A percentile compares a stretch with the other conserved stretches of the same genome.
Conservation (phyloP, 2,113 vertebrate species). For the Mionectes macconnelli region DNA sequence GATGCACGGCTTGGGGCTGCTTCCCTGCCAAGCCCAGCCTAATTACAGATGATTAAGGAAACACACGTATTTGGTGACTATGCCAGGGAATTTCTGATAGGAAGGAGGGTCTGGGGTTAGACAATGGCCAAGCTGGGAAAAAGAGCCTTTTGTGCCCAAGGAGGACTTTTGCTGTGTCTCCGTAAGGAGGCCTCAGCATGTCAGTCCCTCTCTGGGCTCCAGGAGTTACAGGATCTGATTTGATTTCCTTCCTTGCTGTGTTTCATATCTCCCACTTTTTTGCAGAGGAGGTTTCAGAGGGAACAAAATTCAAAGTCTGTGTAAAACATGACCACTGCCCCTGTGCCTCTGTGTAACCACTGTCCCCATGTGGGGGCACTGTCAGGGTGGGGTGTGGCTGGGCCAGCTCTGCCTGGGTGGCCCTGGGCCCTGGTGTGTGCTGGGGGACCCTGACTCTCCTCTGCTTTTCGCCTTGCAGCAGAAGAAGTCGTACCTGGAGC, state of each 20-base stretch:
- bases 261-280: neutral
- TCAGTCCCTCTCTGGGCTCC: neutral
- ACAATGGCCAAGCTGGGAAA: neutral
- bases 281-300: neutral
- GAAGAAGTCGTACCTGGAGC: conserved; percentile 92
- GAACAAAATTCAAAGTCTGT: neutral
- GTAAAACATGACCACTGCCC: neutral
- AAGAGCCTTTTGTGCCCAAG: neutral
- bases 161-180: neutral
- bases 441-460: neutral
- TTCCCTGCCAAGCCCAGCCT: conserved; percentile 21
- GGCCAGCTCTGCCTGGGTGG: neutral
- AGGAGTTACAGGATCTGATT: neutral
- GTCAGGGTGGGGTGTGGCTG: neutral
- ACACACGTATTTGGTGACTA: neutral
- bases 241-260: neutral
- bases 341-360: neutral
- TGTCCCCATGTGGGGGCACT: neutral
- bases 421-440: neutral
- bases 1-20: neutral
- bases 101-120: neutral
- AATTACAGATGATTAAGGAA: conserved; percentile 24
- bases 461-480: conserved; percentile 77
- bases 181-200: neutral
- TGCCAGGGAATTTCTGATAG: conserved; percentile 32